Evolutionary conservation across 2,888 invertebrate genomes (phyloP), one percentile per base, ranked within the genome.

Genomic region (Sarcophaga caerulescens): DNA sequence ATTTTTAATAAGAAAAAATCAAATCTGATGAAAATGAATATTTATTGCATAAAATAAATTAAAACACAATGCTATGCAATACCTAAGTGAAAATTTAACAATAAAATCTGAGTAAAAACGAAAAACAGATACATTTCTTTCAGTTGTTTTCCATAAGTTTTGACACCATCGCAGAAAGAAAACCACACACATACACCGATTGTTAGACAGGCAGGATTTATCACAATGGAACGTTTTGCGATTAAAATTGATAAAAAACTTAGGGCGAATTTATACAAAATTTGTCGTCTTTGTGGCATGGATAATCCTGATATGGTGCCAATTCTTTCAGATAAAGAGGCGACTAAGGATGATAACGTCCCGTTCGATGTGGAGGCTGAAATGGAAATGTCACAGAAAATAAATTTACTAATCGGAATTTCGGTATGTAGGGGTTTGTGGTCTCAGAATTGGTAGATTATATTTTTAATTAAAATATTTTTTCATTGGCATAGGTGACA

Each of bases 251-350:
- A 93, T 89, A 91, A 92, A 83, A 91, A 90, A 78, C 90, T 92
- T 5, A 90, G 89, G 87, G 91, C 91, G 80, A 92, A 92, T 89
- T 90, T 93, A 73, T 92, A 91, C 88, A 93, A 92, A 89, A 93
- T 93, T 68, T 93, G 93, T 88, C 92, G 93, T 19, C 89, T 93
- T 45, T 93, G 93, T 88, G 93, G 93, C 68, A 93, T 93, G 65
- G 93, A 93, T 88, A 92, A 92, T 90, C 91, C 91, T 3, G 89
- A 90, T 65, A 93, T 92, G 89, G 89, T 92, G 19, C 89, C 89
- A 68, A 92, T 93, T 62, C 85, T 92, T 6, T 77, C 88, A 14
- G 89, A 89, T 23, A 81, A 88, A 4, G 85, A 85, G 35, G 84
- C 65, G 14, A 87, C 85, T 44, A 87, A 88, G 23, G 83, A 81